Evolutionary conservation across 2,797 vertebrate species (phyloP).

Genomic region (Trichosurus vulpecula): DNA sequence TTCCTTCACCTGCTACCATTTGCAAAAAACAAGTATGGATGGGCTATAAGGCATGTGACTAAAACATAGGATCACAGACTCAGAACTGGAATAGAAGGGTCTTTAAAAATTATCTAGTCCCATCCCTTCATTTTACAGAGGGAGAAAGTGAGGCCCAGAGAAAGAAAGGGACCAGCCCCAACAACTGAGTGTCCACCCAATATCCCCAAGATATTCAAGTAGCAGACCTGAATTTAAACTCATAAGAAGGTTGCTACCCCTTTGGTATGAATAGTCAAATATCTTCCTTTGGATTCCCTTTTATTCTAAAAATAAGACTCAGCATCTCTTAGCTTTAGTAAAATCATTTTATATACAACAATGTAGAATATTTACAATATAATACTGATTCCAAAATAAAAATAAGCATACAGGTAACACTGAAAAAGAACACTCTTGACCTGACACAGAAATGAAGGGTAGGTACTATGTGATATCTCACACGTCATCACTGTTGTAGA

Average conservation of each 20-base stretch:
- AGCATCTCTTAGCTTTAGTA: constrained; percentile 77
- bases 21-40: neutral
- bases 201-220: neutral
- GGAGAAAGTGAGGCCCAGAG: neutral
- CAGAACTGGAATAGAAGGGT: neutral
- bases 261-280: neutral
- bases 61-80: neutral
- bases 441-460: constrained; percentile 64
- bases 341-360: constrained; percentile 85
- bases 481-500: constrained; percentile 23
- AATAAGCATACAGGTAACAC: constrained; percentile 69
- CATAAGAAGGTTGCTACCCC: neutral
- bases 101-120: neutral
- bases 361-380: constrained; percentile 84
- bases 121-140: neutral
- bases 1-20: neutral
- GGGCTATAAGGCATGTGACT: neutral
- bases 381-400: constrained; percentile 81
- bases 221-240: neutral
- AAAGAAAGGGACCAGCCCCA: neutral
- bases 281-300: constrained; percentile 1
- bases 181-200: neutral
- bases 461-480: constrained; percentile 25
- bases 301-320: constrained; percentile 68
- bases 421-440: constrained; percentile 61